These are phyloP conservation scores for Agonopterix arenella DNA, from an alignment of 2,888 invertebrate species.

Conservation along the genomic window DNA sequence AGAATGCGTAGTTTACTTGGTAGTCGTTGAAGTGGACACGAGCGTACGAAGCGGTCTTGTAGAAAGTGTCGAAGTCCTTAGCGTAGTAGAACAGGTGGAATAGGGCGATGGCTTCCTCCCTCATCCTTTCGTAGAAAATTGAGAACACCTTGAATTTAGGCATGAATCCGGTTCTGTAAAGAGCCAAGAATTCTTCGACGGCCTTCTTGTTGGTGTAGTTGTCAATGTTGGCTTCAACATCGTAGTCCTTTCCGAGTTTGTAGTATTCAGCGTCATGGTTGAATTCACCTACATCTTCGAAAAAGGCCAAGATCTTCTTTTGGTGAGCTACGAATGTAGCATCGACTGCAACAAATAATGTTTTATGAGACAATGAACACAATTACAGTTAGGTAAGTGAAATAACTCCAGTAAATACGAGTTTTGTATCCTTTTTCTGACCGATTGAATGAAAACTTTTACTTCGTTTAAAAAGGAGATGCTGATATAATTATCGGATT, in stretches of 20 bases:
- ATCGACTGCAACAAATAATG: constrained; percentile 14
- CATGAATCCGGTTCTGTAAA: constrained; percentile 60
- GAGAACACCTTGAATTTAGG: constrained; percentile 71
- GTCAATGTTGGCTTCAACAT: constrained; percentile 48
- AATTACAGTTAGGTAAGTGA: no score
- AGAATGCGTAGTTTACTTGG: constrained; percentile 78
- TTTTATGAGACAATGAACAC: no score
- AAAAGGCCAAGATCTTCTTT: constrained; percentile 28
- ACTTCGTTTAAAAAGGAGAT: no score
- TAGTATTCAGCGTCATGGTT: constrained; percentile 47
- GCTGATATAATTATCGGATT: no score
- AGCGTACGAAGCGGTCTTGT: constrained; percentile 73
- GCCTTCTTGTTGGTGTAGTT: constrained; percentile 57
- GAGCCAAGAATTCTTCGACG: constrained; percentile 54
- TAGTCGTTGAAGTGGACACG: constrained; percentile 78
- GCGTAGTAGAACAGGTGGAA: constrained; percentile 77
- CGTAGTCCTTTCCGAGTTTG: constrained; percentile 44
- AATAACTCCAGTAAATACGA: no score
- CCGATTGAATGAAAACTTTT: no score
- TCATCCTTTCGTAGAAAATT: constrained; percentile 56
- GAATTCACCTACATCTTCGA: constrained; percentile 54
- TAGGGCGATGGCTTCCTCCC: constrained; percentile 66
- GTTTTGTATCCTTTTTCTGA: no score
- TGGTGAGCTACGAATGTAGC: constrained; percentile 15
- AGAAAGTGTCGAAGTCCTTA: constrained; percentile 78